Conservation (phyloP, 2,113 vertebrate species). For the Orthonyx spaldingii region DNA sequence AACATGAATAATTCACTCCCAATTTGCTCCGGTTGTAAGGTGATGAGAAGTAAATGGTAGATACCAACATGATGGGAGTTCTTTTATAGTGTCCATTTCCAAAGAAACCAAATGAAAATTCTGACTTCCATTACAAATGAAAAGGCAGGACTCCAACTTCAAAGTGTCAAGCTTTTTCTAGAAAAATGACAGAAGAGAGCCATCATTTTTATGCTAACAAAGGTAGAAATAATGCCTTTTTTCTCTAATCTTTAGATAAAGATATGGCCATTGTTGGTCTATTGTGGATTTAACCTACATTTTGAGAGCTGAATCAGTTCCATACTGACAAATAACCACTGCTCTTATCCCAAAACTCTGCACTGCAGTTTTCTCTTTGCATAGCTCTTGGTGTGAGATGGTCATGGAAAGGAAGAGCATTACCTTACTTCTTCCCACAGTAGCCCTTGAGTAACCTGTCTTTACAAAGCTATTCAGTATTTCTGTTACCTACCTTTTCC, state of each 20-base stretch:
- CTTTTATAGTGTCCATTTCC: not conserved
- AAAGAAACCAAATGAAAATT: not conserved
- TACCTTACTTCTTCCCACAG: not conserved
- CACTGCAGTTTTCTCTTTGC: not conserved
- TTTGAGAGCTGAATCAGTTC: not conserved
- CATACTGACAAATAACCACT: not conserved
- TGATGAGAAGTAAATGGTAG: not conserved
- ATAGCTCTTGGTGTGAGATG: not conserved
- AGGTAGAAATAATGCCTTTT: not conserved
- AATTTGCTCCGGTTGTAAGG: not conserved
- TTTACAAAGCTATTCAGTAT: conserved; percentile 1
- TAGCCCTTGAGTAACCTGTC: not conserved
- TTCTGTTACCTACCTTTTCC: not conserved
- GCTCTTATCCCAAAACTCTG: not conserved
- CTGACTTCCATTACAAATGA: not conserved
- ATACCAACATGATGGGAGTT: not conserved
- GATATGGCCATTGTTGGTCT: not conserved
- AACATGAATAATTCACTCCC: not conserved
- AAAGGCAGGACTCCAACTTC: not conserved
- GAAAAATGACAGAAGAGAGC: not conserved
- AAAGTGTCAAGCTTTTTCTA: not conserved
- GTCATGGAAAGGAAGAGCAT: not conserved
- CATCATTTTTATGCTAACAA: conserved; percentile 12
- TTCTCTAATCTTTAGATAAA: not conserved
- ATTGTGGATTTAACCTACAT: not conserved